These are phyloP conservation scores for Drosophila anomalipes DNA, from an alignment of 2,888 invertebrate genomes.

Conservation along the genomic window DNA sequence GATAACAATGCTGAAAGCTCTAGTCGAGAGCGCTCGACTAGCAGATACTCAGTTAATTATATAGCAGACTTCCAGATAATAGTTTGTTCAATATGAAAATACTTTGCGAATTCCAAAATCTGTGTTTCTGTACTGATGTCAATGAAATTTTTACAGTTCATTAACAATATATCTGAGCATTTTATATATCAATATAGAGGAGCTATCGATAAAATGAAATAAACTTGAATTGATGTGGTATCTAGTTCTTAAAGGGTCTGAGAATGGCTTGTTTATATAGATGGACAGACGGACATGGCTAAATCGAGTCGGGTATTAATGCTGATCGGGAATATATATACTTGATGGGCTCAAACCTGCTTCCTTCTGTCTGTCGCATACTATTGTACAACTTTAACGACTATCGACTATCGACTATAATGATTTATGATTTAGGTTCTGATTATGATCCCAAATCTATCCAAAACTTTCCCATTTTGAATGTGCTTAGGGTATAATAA, in stretches of 20 bases:
- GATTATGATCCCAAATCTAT: neutral
- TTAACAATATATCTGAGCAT: neutral
- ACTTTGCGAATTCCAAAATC: neutral
- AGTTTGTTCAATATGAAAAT: neutral
- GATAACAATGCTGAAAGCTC: neutral
- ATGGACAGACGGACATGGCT: neutral
- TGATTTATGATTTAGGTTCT: neutral
- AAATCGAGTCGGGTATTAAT: accelerated
- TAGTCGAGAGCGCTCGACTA: neutral
- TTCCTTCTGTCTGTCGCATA: neutral
- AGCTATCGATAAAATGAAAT: neutral
- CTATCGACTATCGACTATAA: neutral
- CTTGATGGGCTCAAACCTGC: accelerated
- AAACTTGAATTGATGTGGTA: neutral
- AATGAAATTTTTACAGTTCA: neutral
- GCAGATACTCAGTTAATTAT: neutral
- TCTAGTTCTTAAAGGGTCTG: neutral
- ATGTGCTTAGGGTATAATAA: neutral
- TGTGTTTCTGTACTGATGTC: neutral
- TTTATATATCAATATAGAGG: neutral
- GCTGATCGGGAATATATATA: neutral
- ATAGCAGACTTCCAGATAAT: neutral
- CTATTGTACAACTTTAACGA: neutral
- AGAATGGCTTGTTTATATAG: neutral
- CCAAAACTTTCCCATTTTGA: neutral